phyloP scores from a whole-genome alignment of 1,140 invertebrate species.

The Armadillidium nasatum region DNA sequence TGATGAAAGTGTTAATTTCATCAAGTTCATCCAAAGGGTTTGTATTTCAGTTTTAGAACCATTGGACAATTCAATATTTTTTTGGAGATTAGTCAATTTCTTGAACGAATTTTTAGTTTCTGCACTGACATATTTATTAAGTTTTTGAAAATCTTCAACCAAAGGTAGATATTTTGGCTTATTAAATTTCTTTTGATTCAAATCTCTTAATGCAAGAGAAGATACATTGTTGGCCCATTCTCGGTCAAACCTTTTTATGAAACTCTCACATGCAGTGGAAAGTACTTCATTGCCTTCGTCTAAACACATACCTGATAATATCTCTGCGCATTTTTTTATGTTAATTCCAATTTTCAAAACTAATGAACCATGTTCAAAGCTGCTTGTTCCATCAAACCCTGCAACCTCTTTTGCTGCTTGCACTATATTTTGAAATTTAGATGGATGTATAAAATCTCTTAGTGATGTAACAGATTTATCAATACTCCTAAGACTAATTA shows the following conservation, averaged over 20 bases:
- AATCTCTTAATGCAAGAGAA: neutral
- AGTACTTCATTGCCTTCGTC: neutral
- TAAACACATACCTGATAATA: neutral
- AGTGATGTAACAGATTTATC: neutral
- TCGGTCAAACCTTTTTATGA: neutral
- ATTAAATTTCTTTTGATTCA: slow-evolving; percentile 4
- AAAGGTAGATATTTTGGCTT: neutral
- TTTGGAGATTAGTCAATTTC: neutral
- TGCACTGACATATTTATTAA: neutral
- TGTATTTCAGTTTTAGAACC: neutral
- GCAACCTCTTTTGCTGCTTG: neutral
- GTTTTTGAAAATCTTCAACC: neutral
- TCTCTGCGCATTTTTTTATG: slow-evolving; percentile 11
- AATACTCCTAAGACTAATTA: neutral
- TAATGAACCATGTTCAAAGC: neutral
- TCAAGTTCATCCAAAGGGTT: neutral
- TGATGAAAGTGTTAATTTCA: neutral
- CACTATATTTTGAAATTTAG: neutral
- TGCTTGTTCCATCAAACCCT: neutral
- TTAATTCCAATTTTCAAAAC: slow-evolving; percentile 3
- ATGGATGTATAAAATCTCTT: neutral
- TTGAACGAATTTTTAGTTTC: neutral
- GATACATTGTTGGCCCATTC: slow-evolving; percentile 2
- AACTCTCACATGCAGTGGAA: neutral
- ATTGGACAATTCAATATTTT: neutral